Percentiles rank a stretch among this genome's conserved stretches.
Evolutionary conservation across 2,888 invertebrate genomes (phyloP).

Genomic region (Apotomis turbidana): DNA sequence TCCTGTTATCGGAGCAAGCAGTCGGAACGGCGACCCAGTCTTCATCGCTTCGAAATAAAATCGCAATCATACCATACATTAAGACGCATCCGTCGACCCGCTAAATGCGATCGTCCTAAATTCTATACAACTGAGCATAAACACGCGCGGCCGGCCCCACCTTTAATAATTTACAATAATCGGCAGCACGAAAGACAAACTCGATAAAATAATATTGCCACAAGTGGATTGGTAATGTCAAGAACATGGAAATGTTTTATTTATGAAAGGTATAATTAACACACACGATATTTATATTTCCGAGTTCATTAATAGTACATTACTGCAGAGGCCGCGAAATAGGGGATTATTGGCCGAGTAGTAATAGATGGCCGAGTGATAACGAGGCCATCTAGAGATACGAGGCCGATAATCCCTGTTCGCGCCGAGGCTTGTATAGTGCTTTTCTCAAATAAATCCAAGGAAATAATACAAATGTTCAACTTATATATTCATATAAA

Average conservation of each 20-base stretch:
- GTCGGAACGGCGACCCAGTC: not conserved
- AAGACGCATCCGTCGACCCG: constrained; percentile 7
- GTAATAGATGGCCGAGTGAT: no score
- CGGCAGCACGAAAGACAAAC: not conserved
- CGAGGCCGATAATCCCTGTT: no score
- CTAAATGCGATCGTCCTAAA: constrained; percentile 51
- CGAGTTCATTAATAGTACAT: no score
- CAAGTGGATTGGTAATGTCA: not conserved
- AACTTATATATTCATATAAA: no score
- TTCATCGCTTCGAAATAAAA: not conserved
- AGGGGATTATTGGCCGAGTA: no score
- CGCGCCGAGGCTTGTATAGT: no score
- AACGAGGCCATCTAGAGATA: no score
- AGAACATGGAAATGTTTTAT: not conserved
- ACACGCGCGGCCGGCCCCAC: constrained; percentile 53
- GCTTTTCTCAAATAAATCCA: no score
- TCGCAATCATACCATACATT: not conserved
- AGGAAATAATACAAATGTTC: no score
- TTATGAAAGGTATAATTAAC: not conserved
- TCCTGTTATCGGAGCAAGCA: not conserved
- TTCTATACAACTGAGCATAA: constrained; percentile 80
- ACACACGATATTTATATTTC: no score
- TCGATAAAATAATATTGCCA: not conserved
- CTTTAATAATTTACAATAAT: not conserved
- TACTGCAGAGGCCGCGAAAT: no score